Base-by-base conservation (phyloP, 2,888 invertebrate species). In the Tetheella fluctuosa region DNA sequence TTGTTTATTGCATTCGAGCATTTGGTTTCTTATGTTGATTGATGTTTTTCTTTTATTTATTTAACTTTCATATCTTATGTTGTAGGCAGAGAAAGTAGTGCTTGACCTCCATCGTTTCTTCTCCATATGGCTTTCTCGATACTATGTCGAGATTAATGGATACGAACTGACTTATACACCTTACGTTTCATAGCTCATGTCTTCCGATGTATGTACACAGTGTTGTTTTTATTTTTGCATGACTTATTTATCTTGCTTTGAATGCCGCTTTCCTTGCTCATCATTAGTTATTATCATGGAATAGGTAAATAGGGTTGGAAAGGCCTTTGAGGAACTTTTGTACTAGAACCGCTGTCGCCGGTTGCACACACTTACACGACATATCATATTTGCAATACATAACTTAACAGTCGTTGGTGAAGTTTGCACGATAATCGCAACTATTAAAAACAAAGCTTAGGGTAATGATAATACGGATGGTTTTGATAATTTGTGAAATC, bases 21-120 rank as follows among this genome's bases (percentile, higher is more conserved):
- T 56, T 68, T 68, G 70, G 68, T 69, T 67, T 75, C 67, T 73
- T 75, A 71, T 71, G 66, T 73, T 78, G 71, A 73, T 67, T 77
- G 81, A 77, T 78, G 70, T 67, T 77, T 75, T 76, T 79, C 39
- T 71, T 74, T 74, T 69, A 83, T 80, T 75, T 76, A 17, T 54
- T 61, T 54, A 52, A 73, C 68, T 73, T 68, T 81, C 70, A 71
- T 81, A 81, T 88, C 88, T 90, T 90, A 88, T 94, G 90, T 94
- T 94, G 89, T 95, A 97, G 96, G 96, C 96, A 90, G 95, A 94
- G 91, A 94, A 94, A 93, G 94, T 96, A 94, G 95, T 95, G 89
- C 94, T 95, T 93, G 95, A 95, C 86, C 94, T 97, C 86, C 96
- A 96, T 91, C 95, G 97, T 94, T 95, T 96, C 90, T 95, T 97